Evolutionary conservation across 1,140 invertebrate genomes (phyloP).

Genomic region (Drosophila mojavensis): DNA sequence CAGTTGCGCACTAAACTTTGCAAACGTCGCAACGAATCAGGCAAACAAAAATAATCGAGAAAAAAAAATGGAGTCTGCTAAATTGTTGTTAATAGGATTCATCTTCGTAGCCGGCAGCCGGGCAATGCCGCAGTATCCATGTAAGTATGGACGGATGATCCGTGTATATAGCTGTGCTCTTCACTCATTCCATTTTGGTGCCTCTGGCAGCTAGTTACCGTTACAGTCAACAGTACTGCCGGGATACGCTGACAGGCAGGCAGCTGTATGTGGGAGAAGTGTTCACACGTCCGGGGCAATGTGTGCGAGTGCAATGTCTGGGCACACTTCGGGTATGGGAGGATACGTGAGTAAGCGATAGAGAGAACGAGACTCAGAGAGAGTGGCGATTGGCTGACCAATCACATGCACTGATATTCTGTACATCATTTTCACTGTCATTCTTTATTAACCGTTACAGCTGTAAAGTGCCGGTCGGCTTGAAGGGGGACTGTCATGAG

Average conservation of each 20-base stretch:
- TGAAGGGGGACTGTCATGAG: constrained; percentile 52
- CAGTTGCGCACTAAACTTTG: constrained; percentile 71
- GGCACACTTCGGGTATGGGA: constrained; percentile 72
- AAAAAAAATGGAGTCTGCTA: not conserved
- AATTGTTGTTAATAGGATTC: not conserved
- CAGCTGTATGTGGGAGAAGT: constrained; percentile 71
- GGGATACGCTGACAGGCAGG: constrained; percentile 58
- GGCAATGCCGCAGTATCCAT: constrained; percentile 4
- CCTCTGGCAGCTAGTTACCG: constrained; percentile 6
- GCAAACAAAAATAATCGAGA: constrained; percentile 1
- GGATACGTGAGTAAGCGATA: constrained; percentile 57
- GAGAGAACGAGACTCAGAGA: too few species aligned
- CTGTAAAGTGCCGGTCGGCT: constrained; percentile 55
- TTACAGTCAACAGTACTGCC: constrained; percentile 52
- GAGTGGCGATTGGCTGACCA: not conserved
- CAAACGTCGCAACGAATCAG: constrained; percentile 54
- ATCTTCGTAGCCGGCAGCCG: constrained; percentile 8
- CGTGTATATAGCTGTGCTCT: not conserved
- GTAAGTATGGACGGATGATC: constrained; percentile 12
- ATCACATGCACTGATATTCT: not conserved
- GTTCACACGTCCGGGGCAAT: constrained; percentile 63
- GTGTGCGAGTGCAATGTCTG: constrained; percentile 73
- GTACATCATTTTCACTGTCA: not conserved
- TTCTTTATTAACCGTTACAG: constrained; percentile 29
- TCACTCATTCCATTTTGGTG: constrained; percentile 1